These are phyloP conservation scores for Watsonalla cultraria DNA, from an alignment of 2,888 invertebrate species.

Conservation along the genomic window DNA sequence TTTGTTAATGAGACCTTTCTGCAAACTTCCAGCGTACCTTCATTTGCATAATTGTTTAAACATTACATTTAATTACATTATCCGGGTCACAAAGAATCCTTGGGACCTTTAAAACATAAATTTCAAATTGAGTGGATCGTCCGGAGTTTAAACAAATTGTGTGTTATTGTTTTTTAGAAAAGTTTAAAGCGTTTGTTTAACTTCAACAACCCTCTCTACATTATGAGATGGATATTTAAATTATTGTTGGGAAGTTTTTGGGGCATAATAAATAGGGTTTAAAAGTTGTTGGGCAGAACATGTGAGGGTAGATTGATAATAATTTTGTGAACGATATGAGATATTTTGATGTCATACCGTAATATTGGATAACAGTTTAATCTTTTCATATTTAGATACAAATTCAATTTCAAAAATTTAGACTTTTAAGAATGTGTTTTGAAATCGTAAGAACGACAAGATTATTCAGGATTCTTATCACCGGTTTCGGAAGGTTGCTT, in stretches of 20 bases:
- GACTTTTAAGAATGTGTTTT: too few species aligned
- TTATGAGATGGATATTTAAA: neutral
- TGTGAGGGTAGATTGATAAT: neutral
- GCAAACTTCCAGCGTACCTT: conserved; percentile 37
- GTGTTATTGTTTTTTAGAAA: conserved; percentile 17
- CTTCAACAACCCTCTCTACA: neutral
- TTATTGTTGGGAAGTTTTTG: conserved; percentile 2
- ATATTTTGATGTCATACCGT: too few species aligned
- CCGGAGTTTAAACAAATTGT: conserved; percentile 14
- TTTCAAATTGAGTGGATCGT: conserved; percentile 27
- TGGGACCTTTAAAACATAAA: conserved; percentile 36
- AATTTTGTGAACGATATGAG: too few species aligned
- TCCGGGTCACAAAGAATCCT: conserved; percentile 38
- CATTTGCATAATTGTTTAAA: conserved; percentile 60
- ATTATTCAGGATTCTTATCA: too few species aligned
- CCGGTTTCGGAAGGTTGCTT: too few species aligned
- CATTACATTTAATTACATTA: conserved; percentile 53
- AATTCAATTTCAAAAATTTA: too few species aligned
- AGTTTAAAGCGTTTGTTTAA: conserved; percentile 6
- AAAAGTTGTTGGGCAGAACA: neutral
- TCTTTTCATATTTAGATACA: too few species aligned
- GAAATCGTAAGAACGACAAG: too few species aligned
- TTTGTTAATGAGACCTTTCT: conserved; percentile 48
- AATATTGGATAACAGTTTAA: too few species aligned
- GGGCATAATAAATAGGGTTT: neutral